Conservation (phyloP, 1,140 invertebrate genomes). For the Tetramorium parvispinum region DNA sequence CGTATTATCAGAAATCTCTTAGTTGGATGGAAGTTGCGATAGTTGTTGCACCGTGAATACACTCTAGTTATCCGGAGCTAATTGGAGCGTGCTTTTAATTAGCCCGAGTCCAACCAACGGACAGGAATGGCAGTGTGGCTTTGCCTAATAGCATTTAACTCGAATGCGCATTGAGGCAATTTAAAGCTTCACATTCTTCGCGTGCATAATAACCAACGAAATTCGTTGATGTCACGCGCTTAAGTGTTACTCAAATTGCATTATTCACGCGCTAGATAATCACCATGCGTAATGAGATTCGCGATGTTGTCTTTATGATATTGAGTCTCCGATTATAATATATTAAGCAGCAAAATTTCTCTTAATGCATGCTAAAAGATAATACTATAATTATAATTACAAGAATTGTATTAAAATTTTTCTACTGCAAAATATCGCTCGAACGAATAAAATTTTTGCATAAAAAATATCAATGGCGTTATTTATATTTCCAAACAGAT, state of each 20-base stretch:
- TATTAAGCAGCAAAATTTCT: constrained; percentile 3
- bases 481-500: neutral
- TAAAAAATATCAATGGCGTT: neutral
- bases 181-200: constrained; percentile 39
- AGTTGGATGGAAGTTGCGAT: constrained; percentile 51
- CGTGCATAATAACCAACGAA: neutral
- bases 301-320: neutral
- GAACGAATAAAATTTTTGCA: neutral
- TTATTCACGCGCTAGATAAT: neutral
- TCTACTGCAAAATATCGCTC: neutral
- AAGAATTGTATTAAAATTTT: constrained; percentile 1
- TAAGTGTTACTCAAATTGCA: neutral
- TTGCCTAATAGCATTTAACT: constrained; percentile 37
- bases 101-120: constrained; percentile 57
- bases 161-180: constrained; percentile 17
- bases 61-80: constrained; percentile 75
- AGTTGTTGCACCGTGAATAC: constrained; percentile 65
- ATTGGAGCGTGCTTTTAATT: constrained; percentile 78
- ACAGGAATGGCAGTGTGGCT: constrained; percentile 35
- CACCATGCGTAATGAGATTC: neutral
- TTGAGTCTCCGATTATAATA: neutral
- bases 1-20: constrained; percentile 72
- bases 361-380: neutral
- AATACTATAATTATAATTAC: constrained; percentile 26
- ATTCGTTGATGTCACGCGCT: neutral